Evolutionary conservation across 2,888 invertebrate genomes (phyloP).

Genomic region (Hypselothyrea guttata): DNA sequence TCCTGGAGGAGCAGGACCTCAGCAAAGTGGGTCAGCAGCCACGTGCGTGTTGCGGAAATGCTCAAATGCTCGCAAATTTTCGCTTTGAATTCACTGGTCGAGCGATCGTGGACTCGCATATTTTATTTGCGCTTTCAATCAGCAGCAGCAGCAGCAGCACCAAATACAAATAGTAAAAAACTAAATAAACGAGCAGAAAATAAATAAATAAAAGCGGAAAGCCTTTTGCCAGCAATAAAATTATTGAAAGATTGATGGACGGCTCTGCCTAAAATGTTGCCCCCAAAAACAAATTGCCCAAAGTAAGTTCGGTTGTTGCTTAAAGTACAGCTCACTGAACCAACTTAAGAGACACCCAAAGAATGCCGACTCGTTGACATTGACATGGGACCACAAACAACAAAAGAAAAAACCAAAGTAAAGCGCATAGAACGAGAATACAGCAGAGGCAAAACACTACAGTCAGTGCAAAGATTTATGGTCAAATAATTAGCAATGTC

Average conservation of each 20-base stretch:
- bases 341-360: slow-evolving; percentile 29
- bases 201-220: slow-evolving; percentile 47
- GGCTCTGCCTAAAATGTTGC: no score
- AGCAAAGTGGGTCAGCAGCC: slow-evolving; percentile 14
- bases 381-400: slow-evolving; percentile 54
- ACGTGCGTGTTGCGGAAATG: slow-evolving; percentile 68
- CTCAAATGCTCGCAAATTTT: slow-evolving; percentile 68
- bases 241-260: slow-evolving; percentile 66
- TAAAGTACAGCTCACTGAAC: slow-evolving; percentile 11
- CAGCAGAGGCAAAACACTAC: slow-evolving; percentile 24
- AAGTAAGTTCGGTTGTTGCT: slow-evolving; percentile 41
- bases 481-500: slow-evolving; percentile 60
- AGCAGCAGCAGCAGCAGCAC: no score
- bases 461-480: slow-evolving; percentile 55
- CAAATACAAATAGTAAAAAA: no score
- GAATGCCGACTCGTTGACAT: slow-evolving; percentile 47
- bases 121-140: slow-evolving; percentile 73
- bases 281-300: slow-evolving; percentile 35
- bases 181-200: neutral
- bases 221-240: slow-evolving; percentile 51
- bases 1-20: neutral
- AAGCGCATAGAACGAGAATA: slow-evolving; percentile 1
- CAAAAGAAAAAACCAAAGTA: slow-evolving; percentile 12
- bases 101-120: slow-evolving; percentile 70
- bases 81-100: slow-evolving; percentile 57